Evolutionary conservation across 2,888 invertebrate genomes (phyloP).

Genomic region (Cotesia congregata): DNA sequence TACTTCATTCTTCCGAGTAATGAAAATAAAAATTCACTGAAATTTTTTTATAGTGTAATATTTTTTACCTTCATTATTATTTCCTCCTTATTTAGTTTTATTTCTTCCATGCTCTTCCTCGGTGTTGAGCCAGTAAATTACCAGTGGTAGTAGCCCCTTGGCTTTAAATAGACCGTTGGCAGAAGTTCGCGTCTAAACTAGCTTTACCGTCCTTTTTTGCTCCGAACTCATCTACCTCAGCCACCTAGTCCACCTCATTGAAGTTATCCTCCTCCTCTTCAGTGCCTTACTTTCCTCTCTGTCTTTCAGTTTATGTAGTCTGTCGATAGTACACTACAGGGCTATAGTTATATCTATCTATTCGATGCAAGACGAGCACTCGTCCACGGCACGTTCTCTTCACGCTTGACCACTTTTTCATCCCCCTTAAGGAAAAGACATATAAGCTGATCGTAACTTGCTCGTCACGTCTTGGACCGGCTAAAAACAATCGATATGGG

Average conservation of each 20-base stretch:
- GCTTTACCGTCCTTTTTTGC: slow-evolving; percentile 41
- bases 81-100: slow-evolving; percentile 49
- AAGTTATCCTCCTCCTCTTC: slow-evolving; percentile 16
- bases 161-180: slow-evolving; percentile 68
- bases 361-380: neutral
- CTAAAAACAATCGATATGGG: slow-evolving; percentile 31
- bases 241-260: slow-evolving; percentile 30
- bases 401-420: slow-evolving; percentile 26
- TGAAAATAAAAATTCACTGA: no score
- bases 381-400: slow-evolving; percentile 22
- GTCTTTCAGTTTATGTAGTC: slow-evolving; percentile 14
- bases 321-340: slow-evolving; percentile 27
- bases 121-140: slow-evolving; percentile 67
- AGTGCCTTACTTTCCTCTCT: slow-evolving; percentile 25
- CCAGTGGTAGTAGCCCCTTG: slow-evolving; percentile 51
- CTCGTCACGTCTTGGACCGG: slow-evolving; percentile 25
- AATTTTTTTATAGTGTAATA: neutral
- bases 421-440: neutral
- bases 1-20: no score
- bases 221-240: slow-evolving; percentile 44
- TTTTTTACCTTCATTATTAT: slow-evolving; percentile 51
- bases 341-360: neutral
- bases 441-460: slow-evolving; percentile 11
- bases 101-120: slow-evolving; percentile 57
- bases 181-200: slow-evolving; percentile 55